Base-by-base conservation (phyloP, 2,888 invertebrate species). In the Neoitamus cyanurus region DNA sequence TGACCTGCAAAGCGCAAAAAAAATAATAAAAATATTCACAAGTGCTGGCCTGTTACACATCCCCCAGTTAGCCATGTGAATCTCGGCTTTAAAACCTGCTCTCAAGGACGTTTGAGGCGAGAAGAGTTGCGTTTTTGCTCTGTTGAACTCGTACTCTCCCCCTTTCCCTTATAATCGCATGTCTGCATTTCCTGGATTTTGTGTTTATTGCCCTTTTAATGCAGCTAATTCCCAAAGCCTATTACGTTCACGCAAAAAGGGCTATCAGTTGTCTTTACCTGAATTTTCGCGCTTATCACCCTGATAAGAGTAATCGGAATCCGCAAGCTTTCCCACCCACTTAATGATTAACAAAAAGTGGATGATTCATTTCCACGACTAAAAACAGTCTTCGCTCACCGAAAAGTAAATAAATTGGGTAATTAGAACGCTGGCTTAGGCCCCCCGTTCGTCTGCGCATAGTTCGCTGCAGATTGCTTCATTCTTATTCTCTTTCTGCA, bases 11-110 rank as follows among this genome's bases (percentile, higher is more conserved):
- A 20, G 58, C 58, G 25, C 25, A 58, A 15, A n/a, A 25, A n/a
- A 34, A 20, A 58, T 34, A 25, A 20, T 0, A 37, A 75, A 7
- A 75, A 75, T 42, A 37, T n/a, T 42, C 25, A 42, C 42, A 7
- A 28, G 25, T 75, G 11, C 42, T 25, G 42, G 75, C 25, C 75
- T 37, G 75, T 75, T 75, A 75, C 75, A 28, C 15, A 42, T 75
- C 25, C 28, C 20, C n/a, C 25, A 28, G 75, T 25, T 75, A 42
- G 37, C 48, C 58, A 58, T 78, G 78, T 78, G 78, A 78, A 46
- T 42, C 77, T 77, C 31, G n/a, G 9, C 78, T 31, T 58, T 20
- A 28, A 78, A 78, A 78, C 78, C 48, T 30, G 78, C 42, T 78
- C 48, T 78, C 78, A 78, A 78, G 78, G 78, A 30, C 75, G 42